Evolutionary conservation across 2,888 invertebrate genomes (phyloP), one percentile per base, ranked within the genome.

Genomic region (Agapetus fuscipes): DNA sequence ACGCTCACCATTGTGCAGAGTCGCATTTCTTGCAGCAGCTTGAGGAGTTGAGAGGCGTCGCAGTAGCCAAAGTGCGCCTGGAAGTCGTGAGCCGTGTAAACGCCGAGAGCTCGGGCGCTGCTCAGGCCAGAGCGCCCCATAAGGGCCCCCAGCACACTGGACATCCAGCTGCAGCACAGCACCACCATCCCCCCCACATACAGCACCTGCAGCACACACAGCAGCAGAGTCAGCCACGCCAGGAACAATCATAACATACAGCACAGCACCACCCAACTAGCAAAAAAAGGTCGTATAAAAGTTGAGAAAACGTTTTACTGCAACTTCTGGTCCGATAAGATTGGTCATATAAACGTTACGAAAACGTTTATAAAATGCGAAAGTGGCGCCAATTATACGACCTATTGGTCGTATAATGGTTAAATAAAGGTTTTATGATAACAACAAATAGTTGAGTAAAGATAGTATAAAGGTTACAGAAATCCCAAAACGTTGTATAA

Each of bases 61-160:
- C 77, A 74, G 33, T 81, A 79, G 20, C 80, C 79, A 54, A 74
- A 79, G 51, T 79, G 70, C 27, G 79, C 71, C 58, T 81, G 82
- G 54, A 85, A 80, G 57, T 84, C 83, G 50, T 82, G 81, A 9
- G 73, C 60, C 2, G 80, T 75, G 56, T 81, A 84, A 49, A 79
- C 79, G 2, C 84, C 85, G 11, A 80, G 76, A 6, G 73, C 70
- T 24, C 77, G 63, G 20, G 72, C 68, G 36, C 62, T 59, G 14
- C 59, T 55, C 39, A 69, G 53, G 50, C 74, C 73, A 35, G 72
- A 73, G 29, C 62, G 62, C 40, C 67, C 75, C 37, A 84, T 60
- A 30, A 84, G 63, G 55, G 76, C 73, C 2, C 83, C 83, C 34
- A 83, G 62, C 13, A 83, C 39, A 3, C 43, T 36, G 13, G 37